Percentiles rank a stretch among this genome's conserved stretches.
phyloP scores from a whole-genome alignment of 2,113 vertebrate species.

The Deroptyus accipitrinus region DNA sequence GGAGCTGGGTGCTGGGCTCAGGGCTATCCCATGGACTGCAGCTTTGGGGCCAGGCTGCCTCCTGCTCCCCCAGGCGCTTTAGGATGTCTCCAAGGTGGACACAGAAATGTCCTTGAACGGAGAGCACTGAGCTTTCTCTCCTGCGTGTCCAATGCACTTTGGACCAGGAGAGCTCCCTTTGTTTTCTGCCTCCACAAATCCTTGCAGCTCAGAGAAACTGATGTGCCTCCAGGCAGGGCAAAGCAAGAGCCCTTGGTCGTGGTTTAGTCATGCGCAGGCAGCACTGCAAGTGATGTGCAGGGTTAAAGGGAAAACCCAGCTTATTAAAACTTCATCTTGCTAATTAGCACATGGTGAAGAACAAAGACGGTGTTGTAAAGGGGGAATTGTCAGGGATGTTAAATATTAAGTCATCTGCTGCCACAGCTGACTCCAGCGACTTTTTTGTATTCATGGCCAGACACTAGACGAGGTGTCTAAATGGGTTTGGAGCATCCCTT shows the following conservation, averaged over 20 bases:
- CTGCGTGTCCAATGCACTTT: not conserved
- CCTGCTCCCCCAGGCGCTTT: not conserved
- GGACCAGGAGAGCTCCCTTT: not conserved
- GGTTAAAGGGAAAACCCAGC: not conserved
- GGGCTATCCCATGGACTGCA: not conserved
- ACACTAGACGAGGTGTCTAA: not conserved
- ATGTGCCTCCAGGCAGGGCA: not conserved
- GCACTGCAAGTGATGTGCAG: not conserved
- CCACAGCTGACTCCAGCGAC: not conserved
- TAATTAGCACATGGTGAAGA: not conserved
- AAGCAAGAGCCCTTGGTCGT: not conserved
- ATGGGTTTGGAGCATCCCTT: not conserved
- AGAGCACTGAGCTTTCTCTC: not conserved
- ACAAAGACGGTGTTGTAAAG: not conserved
- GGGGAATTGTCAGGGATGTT: not conserved
- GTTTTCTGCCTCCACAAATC: not conserved
- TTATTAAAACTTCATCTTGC: not conserved
- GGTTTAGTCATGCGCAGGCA: not conserved
- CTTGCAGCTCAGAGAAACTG: not conserved
- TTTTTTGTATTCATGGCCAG: not conserved
- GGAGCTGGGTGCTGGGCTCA: not conserved
- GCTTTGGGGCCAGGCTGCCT: not conserved
- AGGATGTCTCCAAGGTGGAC: not conserved
- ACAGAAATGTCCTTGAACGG: not conserved
- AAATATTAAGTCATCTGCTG: not conserved